Percentiles rank a stretch among this genome's conserved stretches.
Evolutionary conservation across 1,140 invertebrate species (phyloP).

Genomic region (Helicorthomorpha holstii): DNA sequence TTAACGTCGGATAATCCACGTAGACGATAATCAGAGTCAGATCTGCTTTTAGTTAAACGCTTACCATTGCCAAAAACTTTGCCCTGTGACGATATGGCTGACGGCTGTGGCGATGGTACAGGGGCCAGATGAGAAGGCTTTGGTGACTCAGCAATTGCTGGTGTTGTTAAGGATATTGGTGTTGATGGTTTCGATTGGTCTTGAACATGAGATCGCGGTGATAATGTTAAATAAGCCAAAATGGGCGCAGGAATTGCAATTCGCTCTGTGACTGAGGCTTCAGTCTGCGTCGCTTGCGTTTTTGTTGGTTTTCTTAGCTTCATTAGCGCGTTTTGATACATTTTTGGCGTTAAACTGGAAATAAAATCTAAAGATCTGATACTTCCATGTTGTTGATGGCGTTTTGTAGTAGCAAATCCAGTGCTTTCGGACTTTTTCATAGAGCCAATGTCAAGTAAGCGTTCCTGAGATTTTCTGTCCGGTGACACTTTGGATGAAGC

Average conservation of each 20-base stretch:
- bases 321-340: slow-evolving; percentile 4
- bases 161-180: too few species aligned
- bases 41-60: not conserved
- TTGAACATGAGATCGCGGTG: slow-evolving; percentile 36
- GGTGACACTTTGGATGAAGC: slow-evolving; percentile 8
- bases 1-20: not conserved
- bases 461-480: slow-evolving; percentile 44
- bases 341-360: not conserved
- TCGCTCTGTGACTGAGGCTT: slow-evolving; percentile 38
- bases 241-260: slow-evolving; percentile 34
- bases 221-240: slow-evolving; percentile 48
- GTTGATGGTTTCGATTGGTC: too few species aligned
- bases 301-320: slow-evolving; percentile 42
- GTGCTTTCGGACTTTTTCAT: not conserved
- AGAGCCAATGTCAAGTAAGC: slow-evolving; percentile 35
- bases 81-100: not conserved
- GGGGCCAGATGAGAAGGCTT: too few species aligned
- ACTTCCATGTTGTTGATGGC: not conserved
- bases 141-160: too few species aligned
- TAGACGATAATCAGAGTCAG: not conserved
- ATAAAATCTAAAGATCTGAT: slow-evolving; percentile 4
- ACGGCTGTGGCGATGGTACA: too few species aligned
- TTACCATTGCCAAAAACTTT: not conserved
- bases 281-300: slow-evolving; percentile 82
- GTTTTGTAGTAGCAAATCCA: too few species aligned